A percentile compares a stretch with the other conserved stretches of the same genome.
Evolutionary conservation across 2,113 vertebrate species (phyloP).

Genomic region (Mesocricetus auratus): DNA sequence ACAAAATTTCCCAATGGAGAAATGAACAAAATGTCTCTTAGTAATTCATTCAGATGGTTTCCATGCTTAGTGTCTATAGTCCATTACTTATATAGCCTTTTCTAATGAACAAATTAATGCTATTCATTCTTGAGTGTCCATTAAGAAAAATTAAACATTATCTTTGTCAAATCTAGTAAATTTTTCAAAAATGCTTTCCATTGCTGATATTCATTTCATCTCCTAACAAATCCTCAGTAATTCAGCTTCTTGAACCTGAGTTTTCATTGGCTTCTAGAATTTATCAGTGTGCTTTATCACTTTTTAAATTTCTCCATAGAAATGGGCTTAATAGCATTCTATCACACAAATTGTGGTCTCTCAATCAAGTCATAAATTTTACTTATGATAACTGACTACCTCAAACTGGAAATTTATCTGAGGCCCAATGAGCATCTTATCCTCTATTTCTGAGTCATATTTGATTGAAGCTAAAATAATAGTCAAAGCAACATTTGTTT

Average conservation of each 20-base stretch:
- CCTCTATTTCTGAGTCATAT: background rate
- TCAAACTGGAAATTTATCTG: background rate
- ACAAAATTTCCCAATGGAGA: constrained; percentile 21
- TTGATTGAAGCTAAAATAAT: constrained; percentile 5
- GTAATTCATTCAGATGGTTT: background rate
- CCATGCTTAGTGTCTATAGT: background rate
- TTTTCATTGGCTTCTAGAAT: background rate
- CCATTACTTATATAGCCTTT: background rate
- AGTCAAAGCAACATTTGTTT: background rate
- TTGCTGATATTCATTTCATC: background rate
- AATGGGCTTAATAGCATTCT: background rate
- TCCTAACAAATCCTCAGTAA: background rate
- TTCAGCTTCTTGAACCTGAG: background rate
- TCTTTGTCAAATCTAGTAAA: background rate
- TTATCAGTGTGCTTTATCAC: background rate
- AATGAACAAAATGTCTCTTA: background rate
- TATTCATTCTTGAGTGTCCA: background rate
- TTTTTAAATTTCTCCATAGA: background rate
- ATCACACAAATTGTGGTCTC: background rate
- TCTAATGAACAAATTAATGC: background rate
- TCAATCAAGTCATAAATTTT: constrained; percentile 24
- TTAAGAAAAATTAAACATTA: background rate
- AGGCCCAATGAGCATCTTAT: background rate
- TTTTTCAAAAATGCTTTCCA: background rate
- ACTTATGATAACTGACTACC: background rate